These are phyloP conservation scores for Ectemnius continuus DNA, from an alignment of 2,888 invertebrate species.

Conservation along the genomic window DNA sequence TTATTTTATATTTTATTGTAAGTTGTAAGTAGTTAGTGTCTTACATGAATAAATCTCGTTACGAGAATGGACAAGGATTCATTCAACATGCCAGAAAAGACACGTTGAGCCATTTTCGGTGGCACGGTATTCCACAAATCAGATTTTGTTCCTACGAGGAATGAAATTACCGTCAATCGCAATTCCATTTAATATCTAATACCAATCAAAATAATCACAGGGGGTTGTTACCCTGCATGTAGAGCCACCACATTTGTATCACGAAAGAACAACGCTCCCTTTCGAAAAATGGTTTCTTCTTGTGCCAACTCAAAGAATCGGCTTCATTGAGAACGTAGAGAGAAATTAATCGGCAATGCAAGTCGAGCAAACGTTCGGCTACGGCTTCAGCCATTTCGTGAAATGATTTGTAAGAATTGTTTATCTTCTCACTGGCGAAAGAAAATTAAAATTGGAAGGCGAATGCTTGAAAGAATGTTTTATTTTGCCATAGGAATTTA, in stretches of 20 bases:
- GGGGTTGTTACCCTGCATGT: conserved; percentile 84
- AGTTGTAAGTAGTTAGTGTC: conserved; percentile 6
- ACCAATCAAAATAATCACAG: neutral
- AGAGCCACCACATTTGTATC: conserved; percentile 93
- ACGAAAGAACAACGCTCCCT: conserved; percentile 89
- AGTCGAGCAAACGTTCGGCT: conserved; percentile 88
- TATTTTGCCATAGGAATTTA: neutral
- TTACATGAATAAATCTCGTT: conserved; percentile 88
- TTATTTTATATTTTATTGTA: neutral
- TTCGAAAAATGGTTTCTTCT: conserved; percentile 83
- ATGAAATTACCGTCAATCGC: conserved; percentile 1
- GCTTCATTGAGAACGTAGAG: conserved; percentile 91
- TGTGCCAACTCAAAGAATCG: conserved; percentile 88
- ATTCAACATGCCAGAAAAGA: conserved; percentile 91
- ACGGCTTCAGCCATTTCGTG: conserved; percentile 91
- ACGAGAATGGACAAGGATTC: conserved; percentile 90
- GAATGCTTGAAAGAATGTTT: too few species aligned
- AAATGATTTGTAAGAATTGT: conserved; percentile 85
- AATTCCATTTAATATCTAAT: neutral
- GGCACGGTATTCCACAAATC: conserved; percentile 94
- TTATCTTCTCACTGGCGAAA: conserved; percentile 71
- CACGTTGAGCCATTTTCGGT: conserved; percentile 91
- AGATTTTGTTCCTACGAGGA: conserved; percentile 83
- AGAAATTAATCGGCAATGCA: conserved; percentile 88
- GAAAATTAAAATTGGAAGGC: neutral